These are phyloP conservation scores for Sebastes taczanowskii DNA, from an alignment of 2,797 vertebrate species.

Conservation along the genomic window DNA sequence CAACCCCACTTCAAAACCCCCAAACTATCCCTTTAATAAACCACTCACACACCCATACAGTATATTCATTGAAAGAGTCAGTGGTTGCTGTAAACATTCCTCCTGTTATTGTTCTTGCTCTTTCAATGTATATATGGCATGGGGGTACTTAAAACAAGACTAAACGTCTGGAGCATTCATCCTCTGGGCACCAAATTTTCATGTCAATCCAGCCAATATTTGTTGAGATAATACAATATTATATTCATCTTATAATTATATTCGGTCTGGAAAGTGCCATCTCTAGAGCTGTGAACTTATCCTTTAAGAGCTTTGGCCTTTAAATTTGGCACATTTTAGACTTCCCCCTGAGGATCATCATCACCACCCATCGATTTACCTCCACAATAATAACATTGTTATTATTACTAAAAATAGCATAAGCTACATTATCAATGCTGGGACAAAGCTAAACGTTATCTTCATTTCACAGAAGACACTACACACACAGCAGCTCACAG, in stretches of 20 bases:
- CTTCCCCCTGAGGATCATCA: conserved; percentile 46
- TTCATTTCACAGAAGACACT: conserved; percentile 6
- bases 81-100: neutral
- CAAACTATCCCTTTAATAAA: neutral
- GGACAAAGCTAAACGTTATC: neutral
- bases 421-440: conserved; percentile 32
- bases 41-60: neutral
- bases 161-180: neutral
- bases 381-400: conserved; percentile 10
- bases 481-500: conserved; percentile 1
- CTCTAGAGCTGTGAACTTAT: neutral
- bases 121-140: neutral
- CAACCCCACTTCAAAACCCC: no score
- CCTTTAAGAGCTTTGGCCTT: neutral
- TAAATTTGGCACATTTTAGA: conserved; percentile 45
- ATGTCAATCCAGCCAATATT: neutral
- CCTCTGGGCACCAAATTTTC: neutral
- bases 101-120: neutral
- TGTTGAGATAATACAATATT: neutral
- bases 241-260: neutral
- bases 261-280: neutral
- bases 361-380: neutral
- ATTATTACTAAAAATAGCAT: conserved; percentile 12
- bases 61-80: neutral
- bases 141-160: neutral